These are phyloP conservation scores for Neolamprologus devosi DNA, from an alignment of 2,113 vertebrate genomes.

Conservation along the genomic window DNA sequence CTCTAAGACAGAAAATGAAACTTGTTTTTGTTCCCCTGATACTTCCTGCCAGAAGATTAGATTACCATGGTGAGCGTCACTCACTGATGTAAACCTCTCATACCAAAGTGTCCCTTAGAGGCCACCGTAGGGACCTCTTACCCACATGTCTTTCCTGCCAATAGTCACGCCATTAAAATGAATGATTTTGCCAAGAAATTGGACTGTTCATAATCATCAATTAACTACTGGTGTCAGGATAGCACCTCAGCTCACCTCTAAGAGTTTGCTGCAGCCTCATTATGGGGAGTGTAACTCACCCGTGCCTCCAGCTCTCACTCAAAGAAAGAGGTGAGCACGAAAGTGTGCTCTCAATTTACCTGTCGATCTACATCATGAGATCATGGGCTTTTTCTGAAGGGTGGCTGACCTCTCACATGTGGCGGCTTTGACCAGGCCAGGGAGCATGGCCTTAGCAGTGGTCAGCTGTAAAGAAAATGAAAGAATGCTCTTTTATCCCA, in stretches of 20 bases:
- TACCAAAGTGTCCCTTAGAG: slow-evolving; percentile 55
- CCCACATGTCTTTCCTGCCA: slow-evolving; percentile 66
- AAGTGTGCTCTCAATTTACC: neutral
- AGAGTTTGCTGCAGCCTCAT: slow-evolving; percentile 47
- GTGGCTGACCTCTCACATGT: neutral
- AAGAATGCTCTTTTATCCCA: neutral
- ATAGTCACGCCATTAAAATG: slow-evolving; percentile 72
- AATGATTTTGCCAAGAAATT: slow-evolving; percentile 56
- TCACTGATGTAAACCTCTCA: slow-evolving; percentile 54
- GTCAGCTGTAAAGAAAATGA: neutral
- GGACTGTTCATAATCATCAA: slow-evolving; percentile 70
- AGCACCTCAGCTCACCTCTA: slow-evolving; percentile 55
- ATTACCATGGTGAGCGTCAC: slow-evolving; percentile 58
- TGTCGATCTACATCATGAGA: neutral
- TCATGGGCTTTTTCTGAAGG: neutral
- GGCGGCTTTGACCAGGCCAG: neutral
- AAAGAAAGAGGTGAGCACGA: neutral
- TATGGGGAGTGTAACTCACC: slow-evolving; percentile 47
- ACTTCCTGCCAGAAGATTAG: slow-evolving; percentile 64
- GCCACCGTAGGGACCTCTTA: slow-evolving; percentile 33
- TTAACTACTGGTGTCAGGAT: slow-evolving; percentile 60
- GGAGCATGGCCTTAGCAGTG: neutral
- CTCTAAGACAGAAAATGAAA: slow-evolving; percentile 61
- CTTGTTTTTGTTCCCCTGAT: slow-evolving; percentile 54
- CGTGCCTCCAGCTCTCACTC: neutral